Conservation (phyloP, 2,113 vertebrate genomes). For the cat (Felis catus) region F.catus_Fca126_mat1.0 CM031420.1:34067001-34067500, state of each 20-base stretch:
- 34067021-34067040: constrained; percentile 74
- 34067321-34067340: constrained; percentile 55
- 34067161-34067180: constrained; percentile 70
- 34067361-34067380: constrained; percentile 8
- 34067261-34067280: constrained; percentile 62
- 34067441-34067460: constrained; percentile 31
- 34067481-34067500: neutral
- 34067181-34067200: constrained; percentile 71
- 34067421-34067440: neutral
- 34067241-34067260: constrained; percentile 62
- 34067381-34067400: constrained; percentile 42
- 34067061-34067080: constrained; percentile 75
- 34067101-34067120: constrained; percentile 76
- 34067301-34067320: constrained; percentile 49
- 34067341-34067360: constrained; percentile 29
- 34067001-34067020: constrained; percentile 62
- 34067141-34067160: constrained; percentile 77
- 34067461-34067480: neutral
- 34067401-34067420: constrained; percentile 22
- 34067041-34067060: constrained; percentile 77
- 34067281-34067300: constrained; percentile 39
- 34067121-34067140: constrained; percentile 79
- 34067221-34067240: constrained; percentile 73
- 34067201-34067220: constrained; percentile 65
- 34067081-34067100: constrained; percentile 67